Evolutionary conservation across 37 sponge, comb jelly and placozoan genomes (phyloP), one percentile per base, ranked within the genome.

Genomic region (Bolinopsis microptera): DNA sequence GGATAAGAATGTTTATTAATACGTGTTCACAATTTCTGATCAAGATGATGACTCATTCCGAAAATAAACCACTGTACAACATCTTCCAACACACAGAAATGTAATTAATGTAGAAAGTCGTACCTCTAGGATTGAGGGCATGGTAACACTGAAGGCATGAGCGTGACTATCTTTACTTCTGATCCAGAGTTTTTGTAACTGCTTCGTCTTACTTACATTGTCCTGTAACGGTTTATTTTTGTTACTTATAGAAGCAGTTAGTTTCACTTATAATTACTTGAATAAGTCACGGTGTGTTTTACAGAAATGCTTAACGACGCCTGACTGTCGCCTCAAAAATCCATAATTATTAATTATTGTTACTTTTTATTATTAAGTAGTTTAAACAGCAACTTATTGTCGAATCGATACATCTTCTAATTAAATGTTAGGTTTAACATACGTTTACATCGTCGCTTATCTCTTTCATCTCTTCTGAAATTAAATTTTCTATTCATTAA

Each of bases 171-270:
- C 90, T 41, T 38, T 38, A 26, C 61, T 41, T 34, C 90, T 38
- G 26, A 86, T 86, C 90, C 90, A 86, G 30, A 86, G 41, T 38
- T 86, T 86, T 38, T 86, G 90, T n/a, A 86, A 41, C 90, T 86
- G 90, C 26, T 86, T 86, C 2, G 90, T 86, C 33, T 77, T 77
- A 34, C 32, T 77, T 22, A 34, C 21, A 34, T 34, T 77, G 32
- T 77, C 80, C 80, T 77, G 80, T 48, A 18, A 13, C 13, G n/a
- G 5, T 48, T 48, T 13, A 48, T 48, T 5, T 48, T 48, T 48
- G 13, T 18, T 13, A 48, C 13, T 48, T 48, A 48, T 18, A 48
- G 5, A 48, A 5, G 5, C 61, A 48, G 13, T n/a, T 48, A 48
- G 9, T 48, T 48, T 48, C 9, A 48, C 61, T 18, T 48, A 5